These are phyloP conservation scores for Pinna nobilis DNA, from an alignment of 1,140 invertebrate genomes.

Conservation along the genomic window DNA sequence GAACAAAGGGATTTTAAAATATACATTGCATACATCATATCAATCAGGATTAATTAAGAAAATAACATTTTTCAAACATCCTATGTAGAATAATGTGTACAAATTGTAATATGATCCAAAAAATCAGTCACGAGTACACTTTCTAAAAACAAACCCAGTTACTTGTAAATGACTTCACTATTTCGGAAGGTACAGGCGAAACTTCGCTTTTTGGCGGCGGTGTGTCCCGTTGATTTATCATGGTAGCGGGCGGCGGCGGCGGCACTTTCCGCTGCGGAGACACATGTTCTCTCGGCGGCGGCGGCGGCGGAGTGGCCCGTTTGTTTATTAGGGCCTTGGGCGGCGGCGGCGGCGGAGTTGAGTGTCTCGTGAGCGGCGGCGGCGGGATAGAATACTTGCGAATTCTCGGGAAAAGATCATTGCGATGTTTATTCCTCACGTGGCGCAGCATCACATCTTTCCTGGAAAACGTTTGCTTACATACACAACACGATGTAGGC, in stretches of 20 bases:
- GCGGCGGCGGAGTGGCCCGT: not conserved
- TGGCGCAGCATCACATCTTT: conserved; percentile 4
- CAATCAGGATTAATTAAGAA: not conserved
- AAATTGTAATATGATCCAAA: not conserved
- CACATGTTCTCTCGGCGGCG: too few relatives aligned
- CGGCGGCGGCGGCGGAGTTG: not conserved
- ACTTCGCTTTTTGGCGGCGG: not conserved
- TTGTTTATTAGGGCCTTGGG: not conserved
- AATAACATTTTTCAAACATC: not conserved
- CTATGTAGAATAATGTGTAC: not conserved
- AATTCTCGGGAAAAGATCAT: not conserved
- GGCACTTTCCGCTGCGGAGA: not conserved
- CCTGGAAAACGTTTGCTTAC: conserved; percentile 5
- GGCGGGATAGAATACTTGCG: not conserved
- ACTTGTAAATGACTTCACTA: not conserved
- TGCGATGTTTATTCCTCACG: not conserved
- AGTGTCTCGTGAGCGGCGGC: not conserved
- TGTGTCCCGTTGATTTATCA: not conserved
- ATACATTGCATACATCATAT: not conserved
- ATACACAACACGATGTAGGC: not conserved
- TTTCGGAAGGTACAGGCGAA: not conserved
- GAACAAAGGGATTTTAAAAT: not conserved
- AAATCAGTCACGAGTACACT: not conserved
- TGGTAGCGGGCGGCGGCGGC: not conserved
- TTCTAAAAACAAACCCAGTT: not conserved